These are phyloP conservation scores for Clarias magur DNA, from an alignment of 2,113 vertebrate genomes.

Conservation along the genomic window DNA sequence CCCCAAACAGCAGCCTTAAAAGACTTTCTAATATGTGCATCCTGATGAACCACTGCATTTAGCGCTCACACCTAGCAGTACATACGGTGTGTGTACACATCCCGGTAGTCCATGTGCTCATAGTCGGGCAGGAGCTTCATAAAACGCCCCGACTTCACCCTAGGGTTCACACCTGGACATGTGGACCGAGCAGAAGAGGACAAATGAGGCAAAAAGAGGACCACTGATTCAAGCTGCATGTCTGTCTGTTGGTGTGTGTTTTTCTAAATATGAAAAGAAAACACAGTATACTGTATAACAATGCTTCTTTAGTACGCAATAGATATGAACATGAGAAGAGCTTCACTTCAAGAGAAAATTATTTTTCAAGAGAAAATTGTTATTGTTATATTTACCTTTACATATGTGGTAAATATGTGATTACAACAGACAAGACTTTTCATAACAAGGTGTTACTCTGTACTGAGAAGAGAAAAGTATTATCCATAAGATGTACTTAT, in stretches of 20 bases:
- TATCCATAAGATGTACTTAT: neutral
- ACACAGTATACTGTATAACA: neutral
- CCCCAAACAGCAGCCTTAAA: constrained; percentile 13
- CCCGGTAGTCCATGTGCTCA: constrained; percentile 91
- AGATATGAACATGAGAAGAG: neutral
- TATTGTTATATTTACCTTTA: neutral
- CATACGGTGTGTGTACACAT: constrained; percentile 91
- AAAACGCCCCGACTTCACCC: constrained; percentile 91
- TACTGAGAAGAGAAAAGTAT: neutral
- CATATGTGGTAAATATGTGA: neutral
- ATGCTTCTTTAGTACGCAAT: neutral
- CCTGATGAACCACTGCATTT: constrained; percentile 27
- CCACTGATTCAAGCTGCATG: constrained; percentile 4
- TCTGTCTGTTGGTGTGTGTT: constrained; percentile 7
- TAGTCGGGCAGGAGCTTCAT: constrained; percentile 93
- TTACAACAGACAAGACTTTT: neutral
- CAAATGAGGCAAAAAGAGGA: constrained; percentile 41
- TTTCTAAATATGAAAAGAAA: neutral
- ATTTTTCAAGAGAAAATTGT: neutral
- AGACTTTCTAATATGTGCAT: constrained; percentile 11
- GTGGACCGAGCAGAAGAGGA: constrained; percentile 55
- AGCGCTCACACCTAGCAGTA: constrained; percentile 65
- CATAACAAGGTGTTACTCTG: neutral
- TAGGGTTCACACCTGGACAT: constrained; percentile 89
- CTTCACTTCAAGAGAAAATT: neutral